Evolutionary conservation across 2,113 vertebrate species (phyloP), one percentile per base, ranked within the genome.

Genomic region (Scophthalmus maximus): DNA sequence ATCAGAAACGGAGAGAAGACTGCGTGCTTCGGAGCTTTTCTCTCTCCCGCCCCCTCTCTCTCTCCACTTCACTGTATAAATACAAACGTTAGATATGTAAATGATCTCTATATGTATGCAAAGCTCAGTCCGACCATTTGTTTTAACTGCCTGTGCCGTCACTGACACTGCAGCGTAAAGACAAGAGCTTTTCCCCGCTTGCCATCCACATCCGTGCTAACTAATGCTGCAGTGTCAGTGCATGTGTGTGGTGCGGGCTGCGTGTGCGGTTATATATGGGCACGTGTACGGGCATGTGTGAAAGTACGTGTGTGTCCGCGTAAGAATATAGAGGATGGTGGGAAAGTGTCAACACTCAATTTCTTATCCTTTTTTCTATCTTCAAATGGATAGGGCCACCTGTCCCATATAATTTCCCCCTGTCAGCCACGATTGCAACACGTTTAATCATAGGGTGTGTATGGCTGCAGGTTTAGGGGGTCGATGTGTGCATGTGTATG

Each of bases 51-150:
- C n/a, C 11, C 15, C 1, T 11, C 23, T 8, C 18, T 27, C 22
- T 60, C 15, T 52, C 8, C 15, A 12, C 14, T 44, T 36, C 29
- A 50, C 59, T 55, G 30, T 70, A 29, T 72, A 50, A 72, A 75
- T 55, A 46, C 15, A 53, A 26, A 60, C 15, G 38, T 69, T 68
- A 83, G 11, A 59, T 78, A 86, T 83, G 68, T 67, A 81, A 85
- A 90, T 90, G 3, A 77, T 55, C 57, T 62, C 42, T 5, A 59
- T 73, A 57, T 69, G 47, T 71, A 78, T 79, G 51, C 71, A 53
- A 55, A 76, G 49, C 68, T 63, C 20, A 51, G 22, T 51, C 15
- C 8, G 51, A 44, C 36, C 57, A 42, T 79, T 79, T 76, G 60
- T 79, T 81, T 85, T 46, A 67, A 67, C 47, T 20, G 44, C 59